Percentiles rank a stretch among this genome's conserved stretches.
phyloP scores from a whole-genome alignment of 2,888 invertebrate species.

The Hyalella azteca region DNA sequence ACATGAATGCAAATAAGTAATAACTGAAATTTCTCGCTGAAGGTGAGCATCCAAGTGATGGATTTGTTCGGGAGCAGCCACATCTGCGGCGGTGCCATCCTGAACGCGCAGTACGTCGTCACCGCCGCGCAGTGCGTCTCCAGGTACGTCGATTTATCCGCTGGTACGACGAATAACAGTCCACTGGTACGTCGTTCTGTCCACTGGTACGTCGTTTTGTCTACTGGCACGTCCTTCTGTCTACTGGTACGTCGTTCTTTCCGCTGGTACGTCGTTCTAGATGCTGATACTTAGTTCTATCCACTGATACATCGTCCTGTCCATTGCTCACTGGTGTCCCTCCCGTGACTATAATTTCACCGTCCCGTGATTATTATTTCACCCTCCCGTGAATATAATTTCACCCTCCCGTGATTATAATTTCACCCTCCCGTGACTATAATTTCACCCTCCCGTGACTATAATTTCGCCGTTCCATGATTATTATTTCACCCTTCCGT shows the following conservation, averaged over 20 bases:
- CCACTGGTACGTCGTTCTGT: no score
- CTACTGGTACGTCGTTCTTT: no score
- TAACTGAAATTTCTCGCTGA: no score
- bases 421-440: neutral
- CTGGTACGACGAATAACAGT: no score
- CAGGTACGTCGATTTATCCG: neutral
- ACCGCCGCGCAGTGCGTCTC: neutral
- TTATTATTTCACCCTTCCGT: neutral
- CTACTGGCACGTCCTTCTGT: no score
- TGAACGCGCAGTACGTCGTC: neutral
- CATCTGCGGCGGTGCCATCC: neutral
- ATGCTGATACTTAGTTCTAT: no score
- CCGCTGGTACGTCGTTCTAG: no score
- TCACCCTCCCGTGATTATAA: neutral
- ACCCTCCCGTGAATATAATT: neutral
- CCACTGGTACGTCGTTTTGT: no score
- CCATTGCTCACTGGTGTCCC: neutral
- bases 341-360: neutral
- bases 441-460: neutral
- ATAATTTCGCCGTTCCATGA: neutral
- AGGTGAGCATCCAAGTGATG: constrained; percentile 25
- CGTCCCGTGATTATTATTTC: neutral
- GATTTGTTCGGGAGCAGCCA: constrained; percentile 4
- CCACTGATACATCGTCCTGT: no score
- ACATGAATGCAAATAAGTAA: no score